Conservation (phyloP, 2,888 invertebrate species). For the Acronicta psi region DNA sequence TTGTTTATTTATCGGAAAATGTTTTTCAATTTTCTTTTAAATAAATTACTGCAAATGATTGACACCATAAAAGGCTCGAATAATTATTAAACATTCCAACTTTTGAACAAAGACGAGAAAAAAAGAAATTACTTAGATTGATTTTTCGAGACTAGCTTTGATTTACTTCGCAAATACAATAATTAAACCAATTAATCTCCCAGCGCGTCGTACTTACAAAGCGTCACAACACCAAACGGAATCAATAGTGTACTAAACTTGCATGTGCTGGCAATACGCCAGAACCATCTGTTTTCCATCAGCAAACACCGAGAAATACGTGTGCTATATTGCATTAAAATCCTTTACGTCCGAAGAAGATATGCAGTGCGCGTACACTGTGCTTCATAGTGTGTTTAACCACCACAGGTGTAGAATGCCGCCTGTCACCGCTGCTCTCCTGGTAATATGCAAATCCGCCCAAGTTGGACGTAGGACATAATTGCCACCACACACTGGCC, state of each 20-base stretch:
- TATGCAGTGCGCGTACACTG: conserved; percentile 28
- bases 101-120: not conserved
- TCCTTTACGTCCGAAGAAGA: conserved; percentile 17
- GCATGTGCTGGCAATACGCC: conserved; percentile 65
- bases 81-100: not conserved
- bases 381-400: conserved; percentile 29
- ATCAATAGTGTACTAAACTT: conserved; percentile 66
- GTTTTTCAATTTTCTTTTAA: too few species aligned
- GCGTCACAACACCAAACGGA: conserved; percentile 60
- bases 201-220: conserved; percentile 41
- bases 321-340: conserved; percentile 43
- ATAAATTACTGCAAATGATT: too few species aligned
- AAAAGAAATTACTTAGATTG: not conserved
- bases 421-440: conserved; percentile 25
- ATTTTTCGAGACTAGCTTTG: too few species aligned
- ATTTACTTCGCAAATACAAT: conserved; percentile 2
- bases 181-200: conserved; percentile 32
- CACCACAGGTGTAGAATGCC: conserved; percentile 25
- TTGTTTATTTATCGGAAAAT: too few species aligned
- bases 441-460: conserved; percentile 52
- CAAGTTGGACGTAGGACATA: conserved; percentile 42
- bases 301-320: conserved; percentile 54
- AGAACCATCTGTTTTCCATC: conserved; percentile 67
- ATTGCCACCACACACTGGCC: conserved; percentile 53
- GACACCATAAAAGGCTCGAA: too few species aligned